Evolutionary conservation across 37 sponge, comb jelly and placozoan genomes (phyloP).

Genomic region (Petrosia ficiformis): DNA sequence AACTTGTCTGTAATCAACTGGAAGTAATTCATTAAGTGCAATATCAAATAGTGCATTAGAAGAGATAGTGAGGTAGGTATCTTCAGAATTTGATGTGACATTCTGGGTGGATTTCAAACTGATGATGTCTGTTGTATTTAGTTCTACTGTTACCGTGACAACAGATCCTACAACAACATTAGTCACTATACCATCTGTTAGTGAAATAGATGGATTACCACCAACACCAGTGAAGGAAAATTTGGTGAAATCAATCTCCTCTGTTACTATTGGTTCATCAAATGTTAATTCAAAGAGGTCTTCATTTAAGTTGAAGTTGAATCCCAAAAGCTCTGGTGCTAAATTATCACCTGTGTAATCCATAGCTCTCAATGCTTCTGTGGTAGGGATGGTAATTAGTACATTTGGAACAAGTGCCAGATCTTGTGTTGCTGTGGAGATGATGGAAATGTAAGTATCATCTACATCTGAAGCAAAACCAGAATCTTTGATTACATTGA

Average conservation of each 20-base stretch:
- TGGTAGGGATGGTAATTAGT: conserved; percentile 22
- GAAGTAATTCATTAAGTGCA: conserved; percentile 15
- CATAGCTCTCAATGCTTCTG: conserved; percentile 36
- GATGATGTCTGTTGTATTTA: conserved; percentile 41
- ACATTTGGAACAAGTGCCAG: conserved; percentile 57
- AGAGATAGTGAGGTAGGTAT: conserved; percentile 33
- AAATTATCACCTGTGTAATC: conserved; percentile 43
- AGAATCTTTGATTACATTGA: conserved; percentile 65
- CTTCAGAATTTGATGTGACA: conserved; percentile 24
- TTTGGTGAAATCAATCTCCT: conserved; percentile 23
- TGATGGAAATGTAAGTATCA: conserved; percentile 61
- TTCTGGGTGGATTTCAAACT: conserved; percentile 47
- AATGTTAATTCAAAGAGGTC: conserved; percentile 49
- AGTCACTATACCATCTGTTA: conserved; percentile 44
- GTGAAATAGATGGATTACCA: conserved; percentile 10
- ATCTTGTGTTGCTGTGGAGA: conserved; percentile 50
- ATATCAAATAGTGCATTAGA: conserved; percentile 41
- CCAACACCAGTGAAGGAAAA: conserved; percentile 30
- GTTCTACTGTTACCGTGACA: conserved; percentile 31
- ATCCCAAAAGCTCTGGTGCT: conserved; percentile 56
- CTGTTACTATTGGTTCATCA: conserved; percentile 72
- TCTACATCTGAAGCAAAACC: conserved; percentile 34
- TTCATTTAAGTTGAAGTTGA: conserved; percentile 63
- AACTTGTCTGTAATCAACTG: conserved; percentile 2
- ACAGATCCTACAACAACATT: conserved; percentile 2